Evolutionary conservation across 2,888 invertebrate genomes (phyloP).

Genomic region (Sesia apiformis): DNA sequence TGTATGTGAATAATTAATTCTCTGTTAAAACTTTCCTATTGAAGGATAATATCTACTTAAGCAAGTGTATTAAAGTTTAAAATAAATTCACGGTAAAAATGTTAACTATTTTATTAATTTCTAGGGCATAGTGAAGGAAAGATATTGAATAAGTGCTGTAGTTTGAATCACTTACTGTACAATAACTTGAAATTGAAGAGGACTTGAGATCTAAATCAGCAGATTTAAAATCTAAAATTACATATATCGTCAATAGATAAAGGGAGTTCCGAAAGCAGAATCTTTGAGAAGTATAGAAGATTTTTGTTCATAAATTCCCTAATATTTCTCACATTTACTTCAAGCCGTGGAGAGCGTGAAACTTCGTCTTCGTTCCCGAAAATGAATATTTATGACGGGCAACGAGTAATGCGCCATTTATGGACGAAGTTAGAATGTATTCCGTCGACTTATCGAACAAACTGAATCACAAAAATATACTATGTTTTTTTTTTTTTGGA

Average conservation of each 20-base stretch:
- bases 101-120: not conserved
- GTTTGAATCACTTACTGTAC: no score
- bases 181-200: no score
- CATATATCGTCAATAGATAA: no score
- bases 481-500: no score
- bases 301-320: slow-evolving; percentile 67
- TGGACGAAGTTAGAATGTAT: slow-evolving; percentile 64
- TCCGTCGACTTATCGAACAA: slow-evolving; percentile 52
- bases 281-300: slow-evolving; percentile 42
- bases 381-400: slow-evolving; percentile 71
- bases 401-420: slow-evolving; percentile 65
- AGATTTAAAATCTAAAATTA: no score
- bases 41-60: no score
- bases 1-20: no score
- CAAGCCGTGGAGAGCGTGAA: slow-evolving; percentile 47
- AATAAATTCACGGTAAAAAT: not conserved
- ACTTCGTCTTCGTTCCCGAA: slow-evolving; percentile 61
- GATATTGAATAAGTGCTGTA: no score
- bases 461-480: slow-evolving; percentile 23
- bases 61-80: no score
- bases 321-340: slow-evolving; percentile 58
- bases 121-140: no score
- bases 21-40: no score
- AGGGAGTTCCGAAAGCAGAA: slow-evolving; percentile 8
- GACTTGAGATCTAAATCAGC: no score